Evolutionary conservation across 2,797 vertebrate species (phyloP), one percentile per base, ranked within the genome.

Genomic region (Hoplostethus atlanticus): DNA sequence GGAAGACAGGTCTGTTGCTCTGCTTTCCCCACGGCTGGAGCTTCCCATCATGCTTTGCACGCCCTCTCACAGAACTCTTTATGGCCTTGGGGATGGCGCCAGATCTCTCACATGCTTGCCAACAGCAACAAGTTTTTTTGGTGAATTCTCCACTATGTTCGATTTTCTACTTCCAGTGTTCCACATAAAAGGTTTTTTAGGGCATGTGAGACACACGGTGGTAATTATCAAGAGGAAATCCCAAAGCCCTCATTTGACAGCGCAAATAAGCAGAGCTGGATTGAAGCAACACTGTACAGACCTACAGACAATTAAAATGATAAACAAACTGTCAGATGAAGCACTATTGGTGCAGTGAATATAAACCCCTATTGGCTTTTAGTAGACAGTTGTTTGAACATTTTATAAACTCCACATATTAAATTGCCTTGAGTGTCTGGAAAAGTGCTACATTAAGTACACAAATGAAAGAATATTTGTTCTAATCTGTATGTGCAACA

Each of bases 31-130:
- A 64, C 84, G 73, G 65, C 73, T 74, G 57, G 61, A 75, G 80
- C 67, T 87, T 91, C 92, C 91, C 93, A 92, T 88, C 85, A 90
- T 92, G 89, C 91, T 85, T 90, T 91, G 87, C 88, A 67, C 65
- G 54, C 65, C 71, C 84, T 80, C 84, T 85, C 77, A 83, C 81
- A 87, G 83, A 84, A 88, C 73, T 89, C 87, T 93, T 93, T 84
- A 90, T 89, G 90, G 86, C 84, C 76, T 80, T 75, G 68, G 76
- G 76, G 89, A 75, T 58, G 64, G 75, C 60, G 89, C 90, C 88
- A 92, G 85, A 84, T 87, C 83, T 73, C 76, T 74, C 79, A 68
- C 59, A 30, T 48, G 80, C 81, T 88, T 92, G 92, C 90, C 91
- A 93, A 85, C 71, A 83, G 86, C 76, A 90, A 90, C 90, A 88